Base-by-base conservation (phyloP, 1,140 invertebrate genomes). In the Lordiphosa stackelbergi region DNA sequence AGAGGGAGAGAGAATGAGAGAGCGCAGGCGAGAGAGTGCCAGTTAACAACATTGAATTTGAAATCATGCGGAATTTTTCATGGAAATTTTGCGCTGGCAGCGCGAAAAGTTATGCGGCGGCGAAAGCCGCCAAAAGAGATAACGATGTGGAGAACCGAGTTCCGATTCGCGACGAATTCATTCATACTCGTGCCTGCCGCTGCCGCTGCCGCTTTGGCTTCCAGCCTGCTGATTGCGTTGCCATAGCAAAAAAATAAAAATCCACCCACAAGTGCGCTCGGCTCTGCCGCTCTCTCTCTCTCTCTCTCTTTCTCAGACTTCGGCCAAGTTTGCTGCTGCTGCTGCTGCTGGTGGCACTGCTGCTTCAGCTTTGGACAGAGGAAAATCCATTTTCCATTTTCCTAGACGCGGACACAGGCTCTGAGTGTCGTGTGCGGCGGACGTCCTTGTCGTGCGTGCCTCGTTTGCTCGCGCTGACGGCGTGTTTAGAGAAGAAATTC, bases 361-460 rank as follows among this genome's bases (percentile, higher is more conserved):
- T 22, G n/a, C n/a, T 41, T 46, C 13, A 35, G 12, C 19, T 37
- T 19, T 9, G 52, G 36, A 37, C 64, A 56, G 55, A 61, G 57
- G 55, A 73, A 71, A 77, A 84, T 73, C 60, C 46, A 83, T 75
- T 77, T 77, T 83, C 63, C 53, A 84, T 43, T 72, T 78, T 69
- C 45, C 70, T 65, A 71, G 53, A 56, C 43, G 45, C 55, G 70
- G 69, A 73, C 66, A 77, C 47, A 69, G 69, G 73, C 66, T 77
- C 54, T 70, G 65, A 70, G 49, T 84, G 66, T 69, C 73, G 61
- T 69, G 63, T 69, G 69, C 69, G 64, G 59, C 69, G 61, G 72
- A 85, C 74, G 75, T 85, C 69, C 73, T 81, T 81, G 66, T 85
- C 69, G 58, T 74, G 75, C 64, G 78, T 66, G 58, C 64, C 53